Percentiles rank a stretch among this genome's conserved stretches.
These are phyloP conservation scores for Scomber colias DNA, from an alignment of 2,113 vertebrate species.

Conservation along the genomic window DNA sequence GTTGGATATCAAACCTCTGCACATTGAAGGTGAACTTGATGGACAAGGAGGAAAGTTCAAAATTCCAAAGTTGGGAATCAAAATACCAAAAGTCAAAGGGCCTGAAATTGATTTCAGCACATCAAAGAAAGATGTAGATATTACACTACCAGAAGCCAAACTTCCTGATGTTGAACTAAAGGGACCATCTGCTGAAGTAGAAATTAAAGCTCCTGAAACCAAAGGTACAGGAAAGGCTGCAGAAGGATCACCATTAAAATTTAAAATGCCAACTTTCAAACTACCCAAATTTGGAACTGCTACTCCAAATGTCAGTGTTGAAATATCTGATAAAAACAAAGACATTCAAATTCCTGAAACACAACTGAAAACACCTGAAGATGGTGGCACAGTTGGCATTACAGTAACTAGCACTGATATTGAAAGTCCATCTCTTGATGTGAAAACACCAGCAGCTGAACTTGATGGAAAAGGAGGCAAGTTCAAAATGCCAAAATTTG, in stretches of 20 bases:
- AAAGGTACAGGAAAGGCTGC: not conserved
- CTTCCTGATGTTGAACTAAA: conserved; percentile 36
- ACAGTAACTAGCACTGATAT: conserved; percentile 4
- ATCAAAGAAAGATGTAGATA: conserved; percentile 32
- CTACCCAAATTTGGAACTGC: conserved; percentile 54
- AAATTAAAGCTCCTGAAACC: conserved; percentile 37
- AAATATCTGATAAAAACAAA: conserved; percentile 34
- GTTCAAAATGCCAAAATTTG: conserved; percentile 70
- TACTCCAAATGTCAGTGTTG: conserved; percentile 7
- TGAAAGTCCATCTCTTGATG: not conserved
- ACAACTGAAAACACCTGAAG: not conserved
- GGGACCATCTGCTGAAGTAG: conserved; percentile 30
- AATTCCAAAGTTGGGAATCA: conserved; percentile 55
- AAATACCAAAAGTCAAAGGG: conserved; percentile 52
- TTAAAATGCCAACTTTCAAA: conserved; percentile 60
- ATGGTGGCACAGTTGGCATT: not conserved
- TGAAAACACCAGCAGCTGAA: conserved; percentile 27
- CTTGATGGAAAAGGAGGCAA: conserved; percentile 43
- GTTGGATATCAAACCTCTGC: conserved; percentile 33
- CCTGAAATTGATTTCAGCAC: conserved; percentile 37
- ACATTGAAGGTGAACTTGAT: conserved; percentile 24
- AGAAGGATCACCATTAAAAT: conserved; percentile 57
- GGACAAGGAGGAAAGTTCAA: conserved; percentile 45
- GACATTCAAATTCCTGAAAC: conserved; percentile 17
- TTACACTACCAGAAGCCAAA: conserved; percentile 1